Percentiles rank a stretch among this genome's conserved stretches.
phyloP scores from a whole-genome alignment of 1,140 invertebrate genomes.

The Eciton burchellii region DNA sequence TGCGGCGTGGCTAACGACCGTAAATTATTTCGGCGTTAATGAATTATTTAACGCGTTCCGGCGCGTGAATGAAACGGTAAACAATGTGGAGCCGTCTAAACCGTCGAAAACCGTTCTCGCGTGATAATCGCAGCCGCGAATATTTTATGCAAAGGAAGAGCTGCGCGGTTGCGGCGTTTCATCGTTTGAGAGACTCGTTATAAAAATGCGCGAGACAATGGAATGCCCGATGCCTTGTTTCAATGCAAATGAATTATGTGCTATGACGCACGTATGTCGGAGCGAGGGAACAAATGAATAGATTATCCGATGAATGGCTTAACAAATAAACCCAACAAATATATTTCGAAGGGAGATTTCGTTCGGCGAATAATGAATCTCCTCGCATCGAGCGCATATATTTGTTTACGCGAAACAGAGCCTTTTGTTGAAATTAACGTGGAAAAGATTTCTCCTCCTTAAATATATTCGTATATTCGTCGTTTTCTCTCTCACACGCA shows the following conservation, averaged over 20 bases:
- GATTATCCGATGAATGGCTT: constrained; percentile 11
- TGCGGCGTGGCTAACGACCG: constrained; percentile 27
- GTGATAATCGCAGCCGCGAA: constrained; percentile 48
- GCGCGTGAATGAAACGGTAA: constrained; percentile 54
- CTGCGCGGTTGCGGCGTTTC: background rate
- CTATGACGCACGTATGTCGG: background rate
- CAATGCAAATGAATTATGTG: constrained; percentile 24
- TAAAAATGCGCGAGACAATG: background rate
- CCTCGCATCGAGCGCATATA: background rate
- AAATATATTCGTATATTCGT: no score
- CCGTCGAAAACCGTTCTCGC: constrained; percentile 40
- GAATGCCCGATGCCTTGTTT: constrained; percentile 21
- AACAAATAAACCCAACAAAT: constrained; percentile 7
- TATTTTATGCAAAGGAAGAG: constrained; percentile 48
- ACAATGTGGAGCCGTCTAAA: constrained; percentile 35
- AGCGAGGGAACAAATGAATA: constrained; percentile 7
- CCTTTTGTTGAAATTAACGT: background rate
- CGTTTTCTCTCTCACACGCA: no score
- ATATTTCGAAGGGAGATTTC: background rate
- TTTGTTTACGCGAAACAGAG: background rate
- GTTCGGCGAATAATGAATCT: constrained; percentile 18
- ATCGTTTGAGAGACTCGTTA: constrained; percentile 46
- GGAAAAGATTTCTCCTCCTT: no score
- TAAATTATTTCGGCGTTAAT: constrained; percentile 51
- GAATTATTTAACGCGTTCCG: constrained; percentile 48